Evolutionary conservation across 2,888 invertebrate genomes (phyloP), one percentile per base, ranked within the genome.

Genomic region (Cylindroiulus punctatus): DNA sequence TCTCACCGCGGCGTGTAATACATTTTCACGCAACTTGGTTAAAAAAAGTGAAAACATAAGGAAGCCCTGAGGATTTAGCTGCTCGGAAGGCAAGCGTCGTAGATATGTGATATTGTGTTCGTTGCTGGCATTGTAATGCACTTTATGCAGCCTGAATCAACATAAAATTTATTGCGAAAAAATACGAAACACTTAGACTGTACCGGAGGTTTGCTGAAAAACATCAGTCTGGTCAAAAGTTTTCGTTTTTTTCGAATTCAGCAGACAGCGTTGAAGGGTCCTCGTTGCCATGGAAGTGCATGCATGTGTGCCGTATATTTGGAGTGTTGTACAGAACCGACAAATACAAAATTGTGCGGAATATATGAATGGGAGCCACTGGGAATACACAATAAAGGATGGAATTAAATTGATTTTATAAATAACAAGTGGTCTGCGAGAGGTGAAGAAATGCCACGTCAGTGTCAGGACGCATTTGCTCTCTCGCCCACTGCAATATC

Each of bases 371-470:
- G 76, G 76, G 30, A 76, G 76, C 76, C 4, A 76, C 30, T 30
- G 76, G 76, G 47, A 84, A 84, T 84, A 36, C 36, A 84, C 57
- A 84, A 84, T 57, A 47, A 47, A 84, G 57, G 84, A 52, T 84
- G 57, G 47, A 84, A 84, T 84, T 52, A 84, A 84, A 52, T 84
- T 84, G 84, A 84, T 84, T 52, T 84, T 84, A 84, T 57, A 84
- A 84, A 83, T 83, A 83, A 83, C 83, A 83, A 42, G 83, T 83
- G 83, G 44, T 44, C 83, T 17, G 83, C 40, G 14, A 83, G 44
- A 83, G 83, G 40, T 83, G 83, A 83, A 83, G 83, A 83, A 83
- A 83, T 42, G 83, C 32, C 82, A 83, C 83, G 44, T 83, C 83
- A 83, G 42, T 83, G 83, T 83, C 83, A 83, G 44, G 44, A 10